phyloP scores from a whole-genome alignment of 2,888 invertebrate genomes.

The Eristalinus aeneus region DNA sequence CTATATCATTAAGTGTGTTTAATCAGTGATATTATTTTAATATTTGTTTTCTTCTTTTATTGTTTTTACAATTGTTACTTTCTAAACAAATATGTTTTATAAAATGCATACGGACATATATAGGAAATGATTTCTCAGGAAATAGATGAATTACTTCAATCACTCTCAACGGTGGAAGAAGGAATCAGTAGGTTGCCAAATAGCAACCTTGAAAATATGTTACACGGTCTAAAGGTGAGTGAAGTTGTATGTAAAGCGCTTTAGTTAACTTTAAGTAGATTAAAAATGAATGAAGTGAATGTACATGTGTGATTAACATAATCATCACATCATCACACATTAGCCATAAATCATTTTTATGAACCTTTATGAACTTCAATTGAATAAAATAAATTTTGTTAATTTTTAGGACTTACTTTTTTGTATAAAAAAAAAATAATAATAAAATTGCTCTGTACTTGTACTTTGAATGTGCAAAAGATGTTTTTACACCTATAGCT shows the following conservation, averaged over 20 bases:
- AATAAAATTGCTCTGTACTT: too few species aligned
- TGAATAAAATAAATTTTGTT: too few species aligned
- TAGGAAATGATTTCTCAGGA: conserved; percentile 85
- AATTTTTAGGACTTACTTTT: too few species aligned
- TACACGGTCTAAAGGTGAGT: conserved; percentile 87
- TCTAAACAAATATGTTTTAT: conserved; percentile 26
- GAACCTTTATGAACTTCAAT: too few species aligned
- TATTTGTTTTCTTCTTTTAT: conserved; percentile 54
- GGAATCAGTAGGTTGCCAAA: conserved; percentile 86
- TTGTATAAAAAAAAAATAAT: too few species aligned
- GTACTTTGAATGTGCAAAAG: too few species aligned
- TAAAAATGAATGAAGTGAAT: conserved; percentile 21
- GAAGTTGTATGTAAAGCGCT: not conserved
- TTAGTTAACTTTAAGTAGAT: not conserved
- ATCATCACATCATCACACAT: conserved; percentile 42
- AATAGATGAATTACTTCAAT: conserved; percentile 86
- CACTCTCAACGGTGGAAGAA: conserved; percentile 86
- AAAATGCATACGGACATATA: conserved; percentile 34
- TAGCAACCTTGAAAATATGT: conserved; percentile 87
- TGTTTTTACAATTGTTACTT: conserved; percentile 37
- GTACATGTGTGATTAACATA: conserved; percentile 66
- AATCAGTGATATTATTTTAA: conserved; percentile 48
- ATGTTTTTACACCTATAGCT: too few species aligned
- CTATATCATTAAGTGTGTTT: conserved; percentile 28
- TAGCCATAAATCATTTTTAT: conserved; percentile 30